Conservation (phyloP, 2,888 invertebrate genomes). For the Cartodere bifasciata region DNA sequence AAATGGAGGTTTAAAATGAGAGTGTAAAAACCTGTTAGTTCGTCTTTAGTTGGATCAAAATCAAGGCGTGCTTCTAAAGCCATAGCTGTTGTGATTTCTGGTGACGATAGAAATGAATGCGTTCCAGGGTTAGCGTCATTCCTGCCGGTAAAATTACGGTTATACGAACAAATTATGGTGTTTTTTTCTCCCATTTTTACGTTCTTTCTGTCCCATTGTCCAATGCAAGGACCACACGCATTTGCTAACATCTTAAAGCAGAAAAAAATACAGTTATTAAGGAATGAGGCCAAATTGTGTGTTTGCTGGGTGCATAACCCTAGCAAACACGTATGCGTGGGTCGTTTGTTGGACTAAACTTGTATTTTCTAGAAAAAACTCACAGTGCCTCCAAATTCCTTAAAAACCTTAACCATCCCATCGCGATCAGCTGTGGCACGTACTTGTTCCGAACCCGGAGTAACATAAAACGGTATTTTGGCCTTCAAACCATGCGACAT, state of each 20-base stretch:
- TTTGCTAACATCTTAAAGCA: slow-evolving; percentile 63
- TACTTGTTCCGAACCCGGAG: slow-evolving; percentile 91
- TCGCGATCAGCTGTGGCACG: slow-evolving; percentile 93
- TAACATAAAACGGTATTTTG: slow-evolving; percentile 85
- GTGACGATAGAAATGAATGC: slow-evolving; percentile 90
- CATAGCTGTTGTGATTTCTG: slow-evolving; percentile 84
- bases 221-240: slow-evolving; percentile 95
- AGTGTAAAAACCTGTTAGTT: slow-evolving; percentile 63
- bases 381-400: slow-evolving; percentile 76
- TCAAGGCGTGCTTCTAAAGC: slow-evolving; percentile 68
- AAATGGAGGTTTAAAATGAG: too few species aligned
- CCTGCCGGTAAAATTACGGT: slow-evolving; percentile 87
- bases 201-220: slow-evolving; percentile 92
- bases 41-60: slow-evolving; percentile 80
- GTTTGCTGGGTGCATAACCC: too few species aligned
- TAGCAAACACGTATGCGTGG: too few species aligned
- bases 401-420: slow-evolving; percentile 68
- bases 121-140: slow-evolving; percentile 93
- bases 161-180: slow-evolving; percentile 94
- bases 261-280: too few species aligned
- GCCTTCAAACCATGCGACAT: slow-evolving; percentile 76
- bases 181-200: slow-evolving; percentile 94
- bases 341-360: too few species aligned
- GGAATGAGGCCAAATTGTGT: too few species aligned
- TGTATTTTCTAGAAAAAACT: too few species aligned